Conservation (phyloP, 1,140 invertebrate species). For the Temnothorax curvispinosus region DNA sequence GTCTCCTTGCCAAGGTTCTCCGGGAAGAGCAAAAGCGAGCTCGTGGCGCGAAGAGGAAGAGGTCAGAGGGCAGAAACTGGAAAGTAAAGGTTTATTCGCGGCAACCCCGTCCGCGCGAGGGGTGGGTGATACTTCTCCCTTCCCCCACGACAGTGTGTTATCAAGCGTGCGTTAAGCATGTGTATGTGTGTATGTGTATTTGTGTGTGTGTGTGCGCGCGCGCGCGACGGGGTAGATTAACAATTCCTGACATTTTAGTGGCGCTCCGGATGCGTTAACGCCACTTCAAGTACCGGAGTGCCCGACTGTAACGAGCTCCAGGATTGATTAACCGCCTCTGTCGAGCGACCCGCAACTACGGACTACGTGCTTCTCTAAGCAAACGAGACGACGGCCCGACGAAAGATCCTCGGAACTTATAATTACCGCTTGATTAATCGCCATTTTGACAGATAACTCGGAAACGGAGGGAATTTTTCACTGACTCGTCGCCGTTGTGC, state of each 20-base stretch:
- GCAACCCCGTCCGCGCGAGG: conserved; percentile 4
- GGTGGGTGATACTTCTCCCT: not conserved
- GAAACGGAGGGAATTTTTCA: conserved; percentile 50
- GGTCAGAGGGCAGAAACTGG: conserved; percentile 44
- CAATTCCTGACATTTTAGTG: conserved; percentile 78
- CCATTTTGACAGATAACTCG: conserved; percentile 68
- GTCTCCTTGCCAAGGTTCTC: conserved; percentile 70
- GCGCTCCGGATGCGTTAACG: conserved; percentile 69
- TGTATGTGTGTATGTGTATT: not conserved
- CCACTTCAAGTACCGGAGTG: conserved; percentile 55
- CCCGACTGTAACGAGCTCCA: conserved; percentile 75
- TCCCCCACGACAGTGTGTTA: conserved; percentile 4
- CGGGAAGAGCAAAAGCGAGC: conserved; percentile 50
- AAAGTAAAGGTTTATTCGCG: conserved; percentile 63
- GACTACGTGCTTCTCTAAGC: conserved; percentile 61
- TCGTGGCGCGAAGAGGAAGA: conserved; percentile 32
- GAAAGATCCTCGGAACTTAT: conserved; percentile 63
- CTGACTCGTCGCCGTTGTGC: conserved; percentile 13
- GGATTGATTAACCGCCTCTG: conserved; percentile 80
- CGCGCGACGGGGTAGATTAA: conserved; percentile 69
- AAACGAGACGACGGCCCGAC: conserved; percentile 72
- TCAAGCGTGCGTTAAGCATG: conserved; percentile 33
- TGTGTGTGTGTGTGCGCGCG: not conserved
- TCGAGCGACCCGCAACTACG: conserved; percentile 59
- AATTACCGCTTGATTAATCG: conserved; percentile 74